Evolutionary conservation across 2,113 vertebrate species (phyloP), one percentile per base, ranked within the genome.

Genomic region (Microtus montanus): DNA sequence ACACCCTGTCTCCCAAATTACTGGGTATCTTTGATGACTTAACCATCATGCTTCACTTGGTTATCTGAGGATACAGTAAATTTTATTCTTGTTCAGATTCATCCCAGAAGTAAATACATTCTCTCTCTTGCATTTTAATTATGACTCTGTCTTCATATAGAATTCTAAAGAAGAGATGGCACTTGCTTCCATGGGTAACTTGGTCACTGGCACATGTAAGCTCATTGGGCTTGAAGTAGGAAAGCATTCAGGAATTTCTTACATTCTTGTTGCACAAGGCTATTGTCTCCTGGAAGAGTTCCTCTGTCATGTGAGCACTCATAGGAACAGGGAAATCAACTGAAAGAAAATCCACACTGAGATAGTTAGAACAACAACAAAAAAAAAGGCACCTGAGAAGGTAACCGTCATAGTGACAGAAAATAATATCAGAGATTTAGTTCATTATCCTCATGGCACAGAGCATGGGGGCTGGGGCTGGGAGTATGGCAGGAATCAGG

Each of bases 191-290:
- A 49, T 97, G 96, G 89, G 96, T 96, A 6, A 41, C 15, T 5
- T 13, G 30, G 71, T 97, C 94, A n/a, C 89, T 97, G 89, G 89
- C 96, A 44, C 97, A 97, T 75, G 95, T 54, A 33, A 33, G 87
- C 33, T 91, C 82, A 28, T 54, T 92, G 35, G 87, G 91, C 61
- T 86, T 68, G 77, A 68, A 28, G 89, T 73, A 92, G 83, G 91
- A 38, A 7, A 95, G 1, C 41, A 93, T 1, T 94, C 93, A 95
- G 93, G 93, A 97, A 3, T 5, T 33, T 2, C 68, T 58, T 30
- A 96, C 77, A 3, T 92, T 95, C 75, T 71, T 49, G 6, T 0
- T 10, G 38, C 95, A 97, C 1, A 61, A 4, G 2, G 1, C 89
- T 3, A 54, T 14, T 54, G 52, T 54, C 52, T 54, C 52, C 52